Conservation (phyloP, 1,140 invertebrate species). For the Drosophila nannoptera region DNA sequence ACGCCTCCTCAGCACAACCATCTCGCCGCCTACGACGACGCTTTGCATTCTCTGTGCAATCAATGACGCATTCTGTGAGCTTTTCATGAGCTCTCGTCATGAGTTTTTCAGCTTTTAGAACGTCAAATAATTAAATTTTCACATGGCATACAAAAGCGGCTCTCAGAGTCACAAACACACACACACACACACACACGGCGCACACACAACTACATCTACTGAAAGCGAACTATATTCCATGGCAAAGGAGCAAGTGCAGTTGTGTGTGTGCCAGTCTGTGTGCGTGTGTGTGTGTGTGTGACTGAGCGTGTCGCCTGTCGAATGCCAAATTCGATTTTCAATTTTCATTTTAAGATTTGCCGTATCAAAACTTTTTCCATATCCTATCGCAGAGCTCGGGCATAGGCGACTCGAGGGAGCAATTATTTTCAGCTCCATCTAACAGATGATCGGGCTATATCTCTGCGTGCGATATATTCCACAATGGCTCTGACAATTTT, state of each 20-base stretch:
- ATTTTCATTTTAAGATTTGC: conserved; percentile 65
- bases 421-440: too few species aligned
- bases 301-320: conserved; percentile 3
- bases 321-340: conserved; percentile 64
- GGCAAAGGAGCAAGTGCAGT: conserved; percentile 57
- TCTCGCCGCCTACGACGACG: background rate
- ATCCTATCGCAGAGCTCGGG: conserved; percentile 8
- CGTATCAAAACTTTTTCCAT: conserved; percentile 21
- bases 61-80: conserved; percentile 53
- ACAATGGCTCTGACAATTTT: too few species aligned
- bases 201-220: conserved; percentile 23
- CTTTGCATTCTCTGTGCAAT: conserved; percentile 41
- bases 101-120: conserved; percentile 32
- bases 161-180: conserved; percentile 58
- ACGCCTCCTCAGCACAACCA: conserved; percentile 5
- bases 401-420: background rate
- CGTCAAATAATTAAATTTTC: conserved; percentile 75
- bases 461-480: too few species aligned
- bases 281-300: too few species aligned
- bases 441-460: too few species aligned
- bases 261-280: conserved; percentile 11
- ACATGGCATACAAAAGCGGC: conserved; percentile 62
- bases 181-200: conserved; percentile 20
- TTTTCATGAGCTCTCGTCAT: conserved; percentile 20
- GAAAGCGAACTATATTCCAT: conserved; percentile 49